Percentiles rank a stretch among this genome's conserved stretches.
Conservation (phyloP, 2,797 vertebrate species). For the Alfaro cultratus region DNA sequence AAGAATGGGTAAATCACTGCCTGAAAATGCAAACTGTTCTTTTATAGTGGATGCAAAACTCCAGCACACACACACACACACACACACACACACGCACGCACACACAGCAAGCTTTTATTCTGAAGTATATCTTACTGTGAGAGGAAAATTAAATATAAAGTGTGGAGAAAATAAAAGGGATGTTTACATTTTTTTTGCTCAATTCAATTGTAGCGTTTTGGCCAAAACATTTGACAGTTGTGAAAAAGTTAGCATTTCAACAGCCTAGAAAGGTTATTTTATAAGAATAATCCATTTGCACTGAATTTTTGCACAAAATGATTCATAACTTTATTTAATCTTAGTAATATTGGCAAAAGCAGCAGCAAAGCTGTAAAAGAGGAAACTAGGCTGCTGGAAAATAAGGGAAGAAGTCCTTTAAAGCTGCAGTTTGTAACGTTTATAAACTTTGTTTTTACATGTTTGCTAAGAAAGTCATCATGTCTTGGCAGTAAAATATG, state of each 20-base stretch:
- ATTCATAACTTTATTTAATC: not conserved
- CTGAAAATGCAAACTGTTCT: conserved; percentile 47
- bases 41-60: conserved; percentile 32
- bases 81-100: not conserved
- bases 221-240: not conserved
- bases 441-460: too few species aligned
- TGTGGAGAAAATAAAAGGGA: not conserved
- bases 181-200: not conserved
- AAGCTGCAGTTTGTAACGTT: too few species aligned
- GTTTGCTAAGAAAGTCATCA: too few species aligned
- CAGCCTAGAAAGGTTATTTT: not conserved
- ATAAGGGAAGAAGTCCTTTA: not conserved
- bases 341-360: not conserved
- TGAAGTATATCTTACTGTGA: not conserved
- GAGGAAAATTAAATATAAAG: not conserved
- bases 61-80: not conserved
- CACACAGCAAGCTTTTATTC: not conserved
- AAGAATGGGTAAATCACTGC: conserved; percentile 26
- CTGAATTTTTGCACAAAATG: not conserved
- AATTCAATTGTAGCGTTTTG: not conserved
- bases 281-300: not conserved
- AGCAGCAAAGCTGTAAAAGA: not conserved
- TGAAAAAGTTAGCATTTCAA: not conserved
- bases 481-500: too few species aligned
- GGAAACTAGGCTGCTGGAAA: not conserved